Conservation (phyloP, 1,140 invertebrate species). For the Drosophila littoralis region DNA sequence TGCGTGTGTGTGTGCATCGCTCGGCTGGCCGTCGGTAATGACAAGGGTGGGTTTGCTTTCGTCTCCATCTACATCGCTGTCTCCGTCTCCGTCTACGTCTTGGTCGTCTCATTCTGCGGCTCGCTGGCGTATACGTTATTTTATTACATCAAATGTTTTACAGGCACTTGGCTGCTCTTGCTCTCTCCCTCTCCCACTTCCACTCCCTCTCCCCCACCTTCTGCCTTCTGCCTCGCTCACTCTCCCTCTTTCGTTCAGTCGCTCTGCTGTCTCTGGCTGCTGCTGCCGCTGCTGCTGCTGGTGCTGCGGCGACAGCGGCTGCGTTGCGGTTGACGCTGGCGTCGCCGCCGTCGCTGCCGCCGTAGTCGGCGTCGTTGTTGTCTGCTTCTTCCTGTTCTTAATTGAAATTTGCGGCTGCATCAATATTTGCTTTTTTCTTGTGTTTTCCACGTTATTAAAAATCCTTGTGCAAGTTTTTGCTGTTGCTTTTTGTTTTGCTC, state of each 20-base stretch:
- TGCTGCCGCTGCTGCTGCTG: background rate
- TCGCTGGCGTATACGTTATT: constrained; percentile 79
- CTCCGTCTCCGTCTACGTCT: constrained; percentile 31
- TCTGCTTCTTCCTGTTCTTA: constrained; percentile 80
- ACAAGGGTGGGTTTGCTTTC: constrained; percentile 43
- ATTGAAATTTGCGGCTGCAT: constrained; percentile 84
- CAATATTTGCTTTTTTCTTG: constrained; percentile 84
- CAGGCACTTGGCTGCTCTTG: constrained; percentile 50
- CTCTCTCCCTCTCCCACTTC: constrained; percentile 6
- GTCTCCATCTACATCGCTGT: constrained; percentile 14
- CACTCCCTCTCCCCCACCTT: background rate
- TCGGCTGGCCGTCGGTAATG: constrained; percentile 48
- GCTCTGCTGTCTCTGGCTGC: constrained; percentile 20
- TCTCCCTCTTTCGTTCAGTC: constrained; percentile 11
- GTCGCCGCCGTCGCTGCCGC: constrained; percentile 27
- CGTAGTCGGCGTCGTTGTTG: constrained; percentile 41
- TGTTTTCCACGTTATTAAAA: constrained; percentile 84
- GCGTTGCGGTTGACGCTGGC: constrained; percentile 37
- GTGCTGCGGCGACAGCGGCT: constrained; percentile 17
- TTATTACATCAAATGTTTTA: constrained; percentile 82
- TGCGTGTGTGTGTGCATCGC: constrained; percentile 29
- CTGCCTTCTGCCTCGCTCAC: constrained; percentile 16
- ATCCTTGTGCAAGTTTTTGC: constrained; percentile 77
- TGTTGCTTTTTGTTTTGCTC: constrained; percentile 51
- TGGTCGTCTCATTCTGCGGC: constrained; percentile 47